Evolutionary conservation across 2,797 vertebrate genomes (phyloP).

Genomic region (Microctenopoma stevenorrisi): DNA sequence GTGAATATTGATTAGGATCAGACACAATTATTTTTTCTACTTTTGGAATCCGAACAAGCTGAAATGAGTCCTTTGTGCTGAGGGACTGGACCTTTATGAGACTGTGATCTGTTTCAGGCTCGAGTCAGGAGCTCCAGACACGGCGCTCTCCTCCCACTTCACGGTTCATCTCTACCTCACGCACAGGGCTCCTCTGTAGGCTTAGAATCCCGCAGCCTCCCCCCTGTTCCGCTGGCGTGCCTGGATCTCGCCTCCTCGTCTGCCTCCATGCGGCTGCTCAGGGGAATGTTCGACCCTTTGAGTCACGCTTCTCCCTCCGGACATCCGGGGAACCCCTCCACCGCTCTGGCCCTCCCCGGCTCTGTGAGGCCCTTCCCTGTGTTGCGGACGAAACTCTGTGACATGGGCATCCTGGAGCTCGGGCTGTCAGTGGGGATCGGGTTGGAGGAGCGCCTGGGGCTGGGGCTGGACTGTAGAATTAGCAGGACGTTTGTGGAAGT

Average conservation of each 20-base stretch:
- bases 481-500: conserved; percentile 82
- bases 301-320: background rate
- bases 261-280: conserved; percentile 52
- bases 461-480: conserved; percentile 78
- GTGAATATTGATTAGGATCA: no score
- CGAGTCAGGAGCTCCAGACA: conserved; percentile 59
- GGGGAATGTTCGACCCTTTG: conserved; percentile 35
- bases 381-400: background rate
- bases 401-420: conserved; percentile 38
- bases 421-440: conserved; percentile 49
- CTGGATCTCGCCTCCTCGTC: conserved; percentile 66
- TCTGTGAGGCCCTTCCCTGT: conserved; percentile 13
- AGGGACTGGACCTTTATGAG: no score
- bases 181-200: conserved; percentile 26
- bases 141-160: conserved; percentile 49
- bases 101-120: conserved; percentile 38
- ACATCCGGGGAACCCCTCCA: background rate
- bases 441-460: conserved; percentile 74
- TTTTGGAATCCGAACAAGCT: no score
- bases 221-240: conserved; percentile 55
- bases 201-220: conserved; percentile 4
- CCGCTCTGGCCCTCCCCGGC: conserved; percentile 45
- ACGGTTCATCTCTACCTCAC: conserved; percentile 14
- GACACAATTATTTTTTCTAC: no score
- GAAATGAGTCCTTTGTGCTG: no score